Base-by-base conservation (phyloP, 37 sponge, comb jelly and placozoan genomes). In the Cladorhizidae sp. region DNA sequence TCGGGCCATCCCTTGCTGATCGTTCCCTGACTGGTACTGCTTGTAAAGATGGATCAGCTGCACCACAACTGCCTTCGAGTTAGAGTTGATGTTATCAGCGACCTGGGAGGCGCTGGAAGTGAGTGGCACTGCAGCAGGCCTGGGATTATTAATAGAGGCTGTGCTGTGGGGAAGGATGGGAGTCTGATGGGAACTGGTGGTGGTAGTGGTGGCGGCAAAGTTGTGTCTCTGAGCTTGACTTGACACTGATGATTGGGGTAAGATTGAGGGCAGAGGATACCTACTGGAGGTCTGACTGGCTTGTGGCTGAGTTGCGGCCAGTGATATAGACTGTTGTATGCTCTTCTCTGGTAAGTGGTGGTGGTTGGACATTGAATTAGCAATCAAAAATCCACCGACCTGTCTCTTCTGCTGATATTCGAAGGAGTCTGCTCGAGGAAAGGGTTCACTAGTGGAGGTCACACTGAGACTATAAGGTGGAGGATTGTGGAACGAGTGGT, bases 41-140 rank as follows among this genome's bases (percentile, higher is more conserved):
- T 56, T 73, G 59, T 79, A 86, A 14, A 79, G 55, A n/a, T 75
- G 75, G 31, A 79, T 64, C 33, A 86, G 65, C 57, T 84, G 84
- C 2, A 84, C 9, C n/a, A 84, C 50, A 1, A 67, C 23, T 35
- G 40, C 51, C 21, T 12, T 50, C 26, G 80, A 39, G 26, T 22
- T 23, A 38, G 68, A 7, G n/a, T 39, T 39, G 9, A 72, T 18
- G 45, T 28, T 61, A 17, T 61, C 62, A 21, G 62, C 22, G 25
- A 28, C 25, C 25, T 22, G 20, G n/a, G n/a, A n/a, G n/a, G n/a
- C n/a, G n/a, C n/a, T n/a, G n/a, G n/a, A n/a, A n/a, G n/a, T n/a
- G n/a, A n/a, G n/a, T n/a, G 65, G 70, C 11, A 5, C 70, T 45
- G 51, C 49, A 35, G 21, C 37, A 68, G 38, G 31, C 32, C n/a